A percentile compares a stretch with the other conserved stretches of the same genome.
Conservation (phyloP, 2,888 invertebrate genomes). For the Caenorhabditis sp. region DNA sequence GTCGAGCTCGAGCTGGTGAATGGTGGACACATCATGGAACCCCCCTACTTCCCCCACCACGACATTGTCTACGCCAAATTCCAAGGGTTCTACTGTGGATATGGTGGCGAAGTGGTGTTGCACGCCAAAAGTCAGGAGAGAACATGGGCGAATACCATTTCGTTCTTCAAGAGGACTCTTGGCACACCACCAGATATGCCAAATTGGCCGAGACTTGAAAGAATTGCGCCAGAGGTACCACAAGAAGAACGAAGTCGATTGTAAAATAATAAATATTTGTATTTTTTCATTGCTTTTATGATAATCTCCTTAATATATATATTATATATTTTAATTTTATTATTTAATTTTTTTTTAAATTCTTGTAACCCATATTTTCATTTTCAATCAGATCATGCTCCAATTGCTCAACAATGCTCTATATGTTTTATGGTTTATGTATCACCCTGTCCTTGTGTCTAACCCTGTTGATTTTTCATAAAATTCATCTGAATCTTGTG, state of each 20-base stretch:
- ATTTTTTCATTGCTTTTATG: no score
- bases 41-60: conserved; percentile 48
- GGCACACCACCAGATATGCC: conserved; percentile 22
- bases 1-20: conserved; percentile 41
- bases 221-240: conserved; percentile 10
- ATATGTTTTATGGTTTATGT: no score
- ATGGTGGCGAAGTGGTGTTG: conserved; percentile 45
- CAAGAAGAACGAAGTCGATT: conserved; percentile 7
- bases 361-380: no score
- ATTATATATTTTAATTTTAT: no score
- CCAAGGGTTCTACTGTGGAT: conserved; percentile 43
- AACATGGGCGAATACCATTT: conserved; percentile 39
- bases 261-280: conserved; percentile 1
- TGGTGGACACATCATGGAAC: conserved; percentile 53
- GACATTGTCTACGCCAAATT: conserved; percentile 43
- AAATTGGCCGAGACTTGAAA: conserved; percentile 20
- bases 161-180: conserved; percentile 37
- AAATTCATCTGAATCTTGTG: no score
- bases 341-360: no score
- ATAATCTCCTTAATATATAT: no score
- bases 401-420: no score
- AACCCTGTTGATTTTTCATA: no score
- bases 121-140: conserved; percentile 44
- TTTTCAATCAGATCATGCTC: no score
- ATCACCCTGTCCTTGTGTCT: no score